phyloP scores from a whole-genome alignment of 1,140 invertebrate species.

The Ptiloglossa arizonensis region DNA sequence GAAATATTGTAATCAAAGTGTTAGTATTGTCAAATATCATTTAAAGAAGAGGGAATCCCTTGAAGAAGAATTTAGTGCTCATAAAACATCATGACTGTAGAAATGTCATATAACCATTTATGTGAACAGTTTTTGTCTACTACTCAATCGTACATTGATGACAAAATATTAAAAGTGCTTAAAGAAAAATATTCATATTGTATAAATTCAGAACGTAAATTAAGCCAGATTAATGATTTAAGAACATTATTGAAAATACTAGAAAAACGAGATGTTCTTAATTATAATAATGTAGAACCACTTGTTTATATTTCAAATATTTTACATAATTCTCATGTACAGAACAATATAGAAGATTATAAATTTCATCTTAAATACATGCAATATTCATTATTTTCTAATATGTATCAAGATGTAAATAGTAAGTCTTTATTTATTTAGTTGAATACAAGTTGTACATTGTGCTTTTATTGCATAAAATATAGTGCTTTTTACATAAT shows the following conservation, averaged over 20 bases:
- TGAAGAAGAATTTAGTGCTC: background rate
- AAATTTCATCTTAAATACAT: conserved; percentile 46
- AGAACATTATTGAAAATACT: conserved; percentile 67
- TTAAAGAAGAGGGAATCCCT: conserved; percentile 15
- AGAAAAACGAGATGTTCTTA: conserved; percentile 70
- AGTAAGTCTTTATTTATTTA: conserved; percentile 63
- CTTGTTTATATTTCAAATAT: conserved; percentile 64
- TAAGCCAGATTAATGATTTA: conserved; percentile 66
- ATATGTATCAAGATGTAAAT: conserved; percentile 56
- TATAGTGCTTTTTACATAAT: conserved; percentile 2
- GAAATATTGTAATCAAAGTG: background rate
- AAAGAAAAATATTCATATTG: conserved; percentile 60
- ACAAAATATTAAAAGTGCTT: conserved; percentile 49
- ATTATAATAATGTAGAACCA: conserved; percentile 61
- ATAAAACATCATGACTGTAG: background rate
- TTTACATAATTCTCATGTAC: conserved; percentile 52
- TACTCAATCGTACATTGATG: background rate
- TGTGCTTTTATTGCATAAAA: conserved; percentile 22
- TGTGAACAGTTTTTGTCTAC: conserved; percentile 32
- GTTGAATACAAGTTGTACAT: background rate
- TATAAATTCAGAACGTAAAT: conserved; percentile 67
- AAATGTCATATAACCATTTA: conserved; percentile 14
- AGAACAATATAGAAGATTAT: conserved; percentile 61
- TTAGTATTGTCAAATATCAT: no score
- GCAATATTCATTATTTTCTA: conserved; percentile 2